A percentile compares a stretch with the other conserved stretches of the same genome.
These are phyloP conservation scores for Pogonophryne albipinna DNA, from an alignment of 2,797 vertebrate genomes.

Conservation along the genomic window DNA sequence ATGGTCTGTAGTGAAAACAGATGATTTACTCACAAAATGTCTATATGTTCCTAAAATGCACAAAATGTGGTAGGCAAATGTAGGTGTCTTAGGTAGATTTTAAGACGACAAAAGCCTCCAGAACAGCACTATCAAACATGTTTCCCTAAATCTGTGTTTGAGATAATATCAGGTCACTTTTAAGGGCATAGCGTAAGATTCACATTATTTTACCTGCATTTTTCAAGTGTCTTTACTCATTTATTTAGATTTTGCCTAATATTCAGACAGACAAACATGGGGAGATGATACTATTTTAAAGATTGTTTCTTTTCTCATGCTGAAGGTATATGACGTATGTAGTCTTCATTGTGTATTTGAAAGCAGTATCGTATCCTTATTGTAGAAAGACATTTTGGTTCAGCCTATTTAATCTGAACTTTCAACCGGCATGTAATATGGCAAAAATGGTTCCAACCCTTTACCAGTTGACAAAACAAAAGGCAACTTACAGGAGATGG, in stretches of 20 bases:
- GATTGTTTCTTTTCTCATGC: background rate
- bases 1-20: background rate
- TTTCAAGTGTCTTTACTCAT: background rate
- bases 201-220: background rate
- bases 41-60: background rate
- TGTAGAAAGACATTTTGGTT: slow-evolving; percentile 4
- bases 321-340: background rate
- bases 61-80: background rate
- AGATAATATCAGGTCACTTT: background rate
- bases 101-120: background rate
- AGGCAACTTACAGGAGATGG: slow-evolving; percentile 63
- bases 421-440: slow-evolving; percentile 41
- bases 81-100: too few relatives aligned
- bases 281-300: background rate
- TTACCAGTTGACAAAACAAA: slow-evolving; percentile 64
- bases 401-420: slow-evolving; percentile 23
- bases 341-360: slow-evolving; percentile 13
- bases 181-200: background rate
- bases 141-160: background rate
- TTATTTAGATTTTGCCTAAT: background rate
- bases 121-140: background rate
- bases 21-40: background rate
- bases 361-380: slow-evolving; percentile 21
- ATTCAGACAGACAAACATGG: background rate
- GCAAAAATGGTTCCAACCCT: slow-evolving; percentile 38